These are phyloP conservation scores for Python bivittatus DNA, from an alignment of 2,113 vertebrate genomes.

Conservation along the genomic window DNA sequence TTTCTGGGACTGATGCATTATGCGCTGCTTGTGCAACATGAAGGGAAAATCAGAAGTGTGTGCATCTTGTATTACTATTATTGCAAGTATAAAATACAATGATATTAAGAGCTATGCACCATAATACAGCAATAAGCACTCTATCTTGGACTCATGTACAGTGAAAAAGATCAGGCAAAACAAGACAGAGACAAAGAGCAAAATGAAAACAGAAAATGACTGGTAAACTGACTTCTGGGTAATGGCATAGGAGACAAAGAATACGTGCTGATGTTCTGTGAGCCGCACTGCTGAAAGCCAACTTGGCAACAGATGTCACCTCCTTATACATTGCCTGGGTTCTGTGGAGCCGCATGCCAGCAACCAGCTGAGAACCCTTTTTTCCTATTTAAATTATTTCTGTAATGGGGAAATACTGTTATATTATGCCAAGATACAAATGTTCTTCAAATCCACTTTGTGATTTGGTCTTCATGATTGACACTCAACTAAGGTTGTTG, in stretches of 20 bases:
- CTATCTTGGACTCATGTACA: background rate
- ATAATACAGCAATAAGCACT: too few relatives aligned
- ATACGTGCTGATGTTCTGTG: background rate
- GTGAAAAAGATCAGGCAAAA: background rate
- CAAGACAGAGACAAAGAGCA: background rate
- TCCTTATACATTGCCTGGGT: background rate
- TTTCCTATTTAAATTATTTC: background rate
- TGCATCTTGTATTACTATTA: background rate
- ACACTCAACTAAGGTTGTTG: background rate
- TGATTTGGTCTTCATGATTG: background rate
- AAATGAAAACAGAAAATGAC: background rate
- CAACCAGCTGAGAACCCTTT: background rate
- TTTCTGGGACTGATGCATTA: too few relatives aligned
- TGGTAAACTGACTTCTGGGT: background rate
- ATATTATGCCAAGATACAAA: background rate
- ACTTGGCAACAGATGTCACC: background rate
- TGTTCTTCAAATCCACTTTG: background rate
- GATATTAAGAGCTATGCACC: background rate
- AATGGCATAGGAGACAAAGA: background rate
- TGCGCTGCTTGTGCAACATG: background rate
- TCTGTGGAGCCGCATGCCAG: background rate
- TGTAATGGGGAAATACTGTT: background rate
- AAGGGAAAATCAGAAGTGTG: background rate
- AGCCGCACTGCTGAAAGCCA: background rate
- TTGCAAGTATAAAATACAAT: background rate